These are phyloP conservation scores for Scaptomyza polygonia DNA, from an alignment of 2,888 invertebrate species.

Conservation along the genomic window DNA sequence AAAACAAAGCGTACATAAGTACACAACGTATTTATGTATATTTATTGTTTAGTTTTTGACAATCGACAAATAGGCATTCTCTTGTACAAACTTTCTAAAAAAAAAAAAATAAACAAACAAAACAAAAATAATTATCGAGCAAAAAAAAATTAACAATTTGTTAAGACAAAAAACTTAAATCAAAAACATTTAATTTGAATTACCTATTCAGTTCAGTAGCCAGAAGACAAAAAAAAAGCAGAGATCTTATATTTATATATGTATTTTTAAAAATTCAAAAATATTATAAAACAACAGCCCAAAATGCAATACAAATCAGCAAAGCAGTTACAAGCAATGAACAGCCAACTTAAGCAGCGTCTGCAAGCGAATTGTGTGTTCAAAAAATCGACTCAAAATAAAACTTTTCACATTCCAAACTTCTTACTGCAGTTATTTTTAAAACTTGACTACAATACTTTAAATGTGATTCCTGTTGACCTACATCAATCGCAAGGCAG, in stretches of 20 bases:
- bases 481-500: constrained; percentile 39
- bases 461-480: constrained; percentile 40
- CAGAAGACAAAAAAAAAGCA: neutral
- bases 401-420: constrained; percentile 48
- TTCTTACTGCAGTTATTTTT: constrained; percentile 16
- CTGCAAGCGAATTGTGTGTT: constrained; percentile 31
- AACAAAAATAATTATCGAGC: constrained; percentile 35
- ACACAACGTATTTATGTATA: constrained; percentile 57
- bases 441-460: constrained; percentile 30
- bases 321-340: constrained; percentile 37
- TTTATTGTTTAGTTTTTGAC: constrained; percentile 84
- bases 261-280: constrained; percentile 28
- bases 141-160: constrained; percentile 39
- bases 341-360: constrained; percentile 40
- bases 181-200: constrained; percentile 36
- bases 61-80: constrained; percentile 85
- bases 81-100: constrained; percentile 82
- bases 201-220: constrained; percentile 27
- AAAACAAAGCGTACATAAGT: constrained; percentile 52
- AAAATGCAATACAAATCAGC: constrained; percentile 25
- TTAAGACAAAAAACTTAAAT: constrained; percentile 52
- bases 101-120: constrained; percentile 39
- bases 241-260: constrained; percentile 11
- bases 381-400: constrained; percentile 5
- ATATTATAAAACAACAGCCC: constrained; percentile 18